These are phyloP conservation scores for Yoshiicerus persimilis DNA, from an alignment of 1,140 invertebrate genomes.

Conservation along the genomic window DNA sequence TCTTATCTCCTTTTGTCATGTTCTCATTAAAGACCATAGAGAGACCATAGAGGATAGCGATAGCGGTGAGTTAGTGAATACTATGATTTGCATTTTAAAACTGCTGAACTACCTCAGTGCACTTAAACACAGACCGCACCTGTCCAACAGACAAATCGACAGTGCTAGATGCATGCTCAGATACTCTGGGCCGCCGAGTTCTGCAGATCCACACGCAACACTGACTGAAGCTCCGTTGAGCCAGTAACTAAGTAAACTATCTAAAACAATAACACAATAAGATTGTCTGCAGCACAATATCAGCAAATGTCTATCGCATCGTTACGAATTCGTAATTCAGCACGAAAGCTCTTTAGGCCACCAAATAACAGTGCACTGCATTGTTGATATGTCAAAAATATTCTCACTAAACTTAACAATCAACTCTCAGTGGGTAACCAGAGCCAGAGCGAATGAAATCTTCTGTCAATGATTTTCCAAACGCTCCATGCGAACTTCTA, in stretches of 20 bases:
- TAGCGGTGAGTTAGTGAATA: not conserved
- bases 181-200: not conserved
- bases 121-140: not conserved
- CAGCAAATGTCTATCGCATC: not conserved
- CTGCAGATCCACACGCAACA: not conserved
- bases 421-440: not conserved
- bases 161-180: not conserved
- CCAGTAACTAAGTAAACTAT: not conserved
- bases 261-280: not conserved
- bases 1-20: not conserved
- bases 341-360: not conserved
- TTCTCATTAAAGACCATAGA: not conserved
- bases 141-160: not conserved
- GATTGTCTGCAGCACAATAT: not conserved
- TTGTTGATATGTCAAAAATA: not conserved
- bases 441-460: not conserved
- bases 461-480: not conserved
- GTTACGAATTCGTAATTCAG: not conserved
- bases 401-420: not conserved
- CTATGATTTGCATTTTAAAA: not conserved
- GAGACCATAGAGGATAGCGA: not conserved
- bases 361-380: not conserved
- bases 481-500: not conserved
- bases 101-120: no score
- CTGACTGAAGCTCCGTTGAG: not conserved